These are phyloP conservation scores for Euura lappo DNA, from an alignment of 1,140 invertebrate genomes.

Conservation along the genomic window DNA sequence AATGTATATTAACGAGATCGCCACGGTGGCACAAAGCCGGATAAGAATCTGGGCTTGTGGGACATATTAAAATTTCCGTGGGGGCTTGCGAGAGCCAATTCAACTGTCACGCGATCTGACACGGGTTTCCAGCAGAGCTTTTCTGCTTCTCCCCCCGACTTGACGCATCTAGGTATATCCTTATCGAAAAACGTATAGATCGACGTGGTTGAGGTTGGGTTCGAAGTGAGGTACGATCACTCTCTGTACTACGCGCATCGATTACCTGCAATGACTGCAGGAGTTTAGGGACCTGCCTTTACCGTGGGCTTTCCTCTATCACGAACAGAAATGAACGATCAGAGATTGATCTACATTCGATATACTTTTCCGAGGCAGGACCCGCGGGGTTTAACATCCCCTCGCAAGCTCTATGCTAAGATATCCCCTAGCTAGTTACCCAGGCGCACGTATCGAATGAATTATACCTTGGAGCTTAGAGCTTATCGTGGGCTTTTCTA, in stretches of 20 bases:
- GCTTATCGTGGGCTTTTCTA: background rate
- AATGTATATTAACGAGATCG: background rate
- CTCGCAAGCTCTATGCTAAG: background rate
- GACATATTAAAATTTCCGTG: slow-evolving; percentile 4
- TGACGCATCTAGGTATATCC: slow-evolving; percentile 1
- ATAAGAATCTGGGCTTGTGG: background rate
- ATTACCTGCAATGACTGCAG: background rate
- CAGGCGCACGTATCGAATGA: background rate
- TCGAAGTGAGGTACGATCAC: background rate
- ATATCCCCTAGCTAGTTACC: background rate
- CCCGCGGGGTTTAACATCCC: background rate
- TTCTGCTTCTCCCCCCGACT: background rate
- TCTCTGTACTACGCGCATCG: background rate
- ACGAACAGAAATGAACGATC: too few relatives aligned
- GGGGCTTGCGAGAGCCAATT: background rate
- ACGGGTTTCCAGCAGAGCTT: background rate
- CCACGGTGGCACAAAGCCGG: background rate
- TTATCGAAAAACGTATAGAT: background rate
- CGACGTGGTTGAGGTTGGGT: background rate
- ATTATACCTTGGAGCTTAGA: background rate
- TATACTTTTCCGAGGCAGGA: background rate
- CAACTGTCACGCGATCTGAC: background rate
- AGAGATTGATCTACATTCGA: too few relatives aligned
- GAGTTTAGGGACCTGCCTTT: background rate
- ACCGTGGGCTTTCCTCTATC: too few relatives aligned